phyloP scores from a whole-genome alignment of 2,797 vertebrate genomes.

The Babyrousa celebensis region DNA sequence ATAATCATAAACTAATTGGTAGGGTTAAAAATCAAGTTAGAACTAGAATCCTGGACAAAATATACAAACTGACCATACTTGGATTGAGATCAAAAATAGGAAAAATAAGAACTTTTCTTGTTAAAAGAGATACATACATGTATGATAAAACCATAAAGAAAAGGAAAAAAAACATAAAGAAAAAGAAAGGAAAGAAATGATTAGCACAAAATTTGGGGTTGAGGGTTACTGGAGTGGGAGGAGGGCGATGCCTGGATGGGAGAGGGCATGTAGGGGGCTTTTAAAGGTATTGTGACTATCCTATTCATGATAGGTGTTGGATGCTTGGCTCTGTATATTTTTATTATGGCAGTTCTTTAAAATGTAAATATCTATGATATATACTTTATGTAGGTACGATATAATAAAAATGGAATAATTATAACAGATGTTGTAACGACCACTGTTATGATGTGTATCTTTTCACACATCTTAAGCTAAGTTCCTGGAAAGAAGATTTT shows the following conservation, averaged over 20 bases:
- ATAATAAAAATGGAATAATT: slow-evolving; percentile 2
- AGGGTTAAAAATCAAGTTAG: slow-evolving; percentile 41
- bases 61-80: not conserved
- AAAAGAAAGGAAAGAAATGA: not conserved
- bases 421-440: not conserved
- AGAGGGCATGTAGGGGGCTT: not conserved
- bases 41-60: not conserved
- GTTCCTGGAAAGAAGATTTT: slow-evolving; percentile 26
- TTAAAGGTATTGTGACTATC: not conserved
- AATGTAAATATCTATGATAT: not conserved
- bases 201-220: not conserved
- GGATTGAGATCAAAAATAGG: not conserved
- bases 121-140: not conserved
- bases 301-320: not conserved
- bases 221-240: not conserved
- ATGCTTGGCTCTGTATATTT: not conserved
- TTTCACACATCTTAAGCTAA: not conserved
- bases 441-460: not conserved
- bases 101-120: not conserved
- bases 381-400: not conserved
- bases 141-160: not conserved
- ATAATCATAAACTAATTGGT: not conserved
- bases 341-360: slow-evolving; percentile 19
- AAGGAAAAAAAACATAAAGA: not conserved
- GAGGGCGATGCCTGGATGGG: not conserved